phyloP scores from a whole-genome alignment of 2,888 invertebrate genomes.

The Oxyscelio sp. region DNA sequence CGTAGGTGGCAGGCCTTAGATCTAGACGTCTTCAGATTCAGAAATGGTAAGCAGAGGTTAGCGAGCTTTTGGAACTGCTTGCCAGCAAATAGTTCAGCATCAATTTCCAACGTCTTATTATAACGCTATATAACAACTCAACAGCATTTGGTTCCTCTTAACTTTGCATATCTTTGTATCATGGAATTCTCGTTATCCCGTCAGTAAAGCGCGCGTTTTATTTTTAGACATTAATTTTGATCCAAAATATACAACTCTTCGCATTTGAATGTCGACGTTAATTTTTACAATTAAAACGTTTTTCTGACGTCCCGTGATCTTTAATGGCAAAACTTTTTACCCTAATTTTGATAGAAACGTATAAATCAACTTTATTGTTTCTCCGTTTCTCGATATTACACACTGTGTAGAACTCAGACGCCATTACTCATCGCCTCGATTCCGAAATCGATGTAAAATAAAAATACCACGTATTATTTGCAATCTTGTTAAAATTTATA shows the following conservation, averaged over 20 bases:
- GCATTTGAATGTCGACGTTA: conserved; percentile 23
- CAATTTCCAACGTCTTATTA: conserved; percentile 88
- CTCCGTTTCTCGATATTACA: conserved; percentile 57
- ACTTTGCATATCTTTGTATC: conserved; percentile 71
- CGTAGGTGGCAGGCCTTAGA: conserved; percentile 87
- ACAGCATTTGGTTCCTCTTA: conserved; percentile 78
- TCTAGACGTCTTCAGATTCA: conserved; percentile 83
- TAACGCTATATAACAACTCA: conserved; percentile 88
- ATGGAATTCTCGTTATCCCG: conserved; percentile 72
- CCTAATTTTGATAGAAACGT: conserved; percentile 68
- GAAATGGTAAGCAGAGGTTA: conserved; percentile 72
- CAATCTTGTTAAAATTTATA: conserved; percentile 70
- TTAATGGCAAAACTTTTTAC: conserved; percentile 48
- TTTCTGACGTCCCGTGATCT: conserved; percentile 20
- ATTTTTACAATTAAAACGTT: conserved; percentile 54
- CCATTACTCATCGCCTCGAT: conserved; percentile 68
- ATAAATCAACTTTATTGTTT: conserved; percentile 74
- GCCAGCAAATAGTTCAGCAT: conserved; percentile 88
- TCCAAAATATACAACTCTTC: conserved; percentile 52
- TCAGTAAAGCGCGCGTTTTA: conserved; percentile 53
- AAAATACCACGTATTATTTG: conserved; percentile 59
- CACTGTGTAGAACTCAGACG: conserved; percentile 63
- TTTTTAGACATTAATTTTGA: conserved; percentile 66
- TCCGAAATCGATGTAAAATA: conserved; percentile 59
- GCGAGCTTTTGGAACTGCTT: conserved; percentile 83